Evolutionary conservation across 2,888 invertebrate species (phyloP).

Genomic region (Azorinus chamasolen): DNA sequence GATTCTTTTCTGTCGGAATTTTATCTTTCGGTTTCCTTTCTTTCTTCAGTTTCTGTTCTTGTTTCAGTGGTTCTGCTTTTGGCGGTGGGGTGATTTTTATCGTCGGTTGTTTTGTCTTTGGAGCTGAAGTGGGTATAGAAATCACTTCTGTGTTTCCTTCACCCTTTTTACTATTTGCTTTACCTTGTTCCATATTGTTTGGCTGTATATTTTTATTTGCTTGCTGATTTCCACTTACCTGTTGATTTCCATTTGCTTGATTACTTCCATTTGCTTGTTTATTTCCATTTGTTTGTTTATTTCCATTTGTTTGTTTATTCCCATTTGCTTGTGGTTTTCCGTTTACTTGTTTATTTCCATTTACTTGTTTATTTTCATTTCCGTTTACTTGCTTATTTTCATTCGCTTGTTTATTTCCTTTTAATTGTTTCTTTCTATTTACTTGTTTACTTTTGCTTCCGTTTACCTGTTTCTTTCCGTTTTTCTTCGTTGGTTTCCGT

Average conservation of each 20-base stretch:
- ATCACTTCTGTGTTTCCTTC: no score
- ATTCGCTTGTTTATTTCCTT: no score
- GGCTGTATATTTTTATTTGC: background rate
- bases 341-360: no score
- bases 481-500: no score
- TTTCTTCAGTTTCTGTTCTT: background rate
- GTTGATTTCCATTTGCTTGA: background rate
- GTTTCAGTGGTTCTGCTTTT: slow-evolving; percentile 1
- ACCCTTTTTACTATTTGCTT: background rate
- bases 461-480: no score
- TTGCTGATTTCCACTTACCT: background rate
- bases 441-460: no score
- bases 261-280: background rate
- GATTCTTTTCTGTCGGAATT: no score
- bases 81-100: background rate
- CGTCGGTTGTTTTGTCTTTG: background rate
- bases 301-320: background rate
- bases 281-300: background rate
- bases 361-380: no score
- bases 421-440: no score
- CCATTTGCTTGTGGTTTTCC: background rate
- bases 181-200: background rate
- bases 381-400: no score
- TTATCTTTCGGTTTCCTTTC: no score
- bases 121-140: background rate